Percentiles rank a stretch among this genome's conserved stretches.
These are phyloP conservation scores for Ectemnius cavifrons DNA, from an alignment of 2,888 invertebrate genomes.

Conservation along the genomic window DNA sequence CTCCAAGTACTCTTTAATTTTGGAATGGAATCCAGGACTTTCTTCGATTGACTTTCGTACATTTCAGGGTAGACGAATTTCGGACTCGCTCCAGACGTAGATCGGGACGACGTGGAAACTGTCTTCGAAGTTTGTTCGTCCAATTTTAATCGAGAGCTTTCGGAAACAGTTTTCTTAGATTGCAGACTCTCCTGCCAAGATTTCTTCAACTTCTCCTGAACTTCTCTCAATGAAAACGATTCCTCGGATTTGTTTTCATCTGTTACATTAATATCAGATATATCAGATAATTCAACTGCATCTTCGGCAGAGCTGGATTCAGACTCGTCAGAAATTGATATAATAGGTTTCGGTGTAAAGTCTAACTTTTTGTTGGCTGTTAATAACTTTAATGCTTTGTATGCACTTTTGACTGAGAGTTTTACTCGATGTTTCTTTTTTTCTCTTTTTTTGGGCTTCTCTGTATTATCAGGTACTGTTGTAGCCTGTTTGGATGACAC, in stretches of 20 bases:
- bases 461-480: not conserved
- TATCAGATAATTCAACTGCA: not conserved
- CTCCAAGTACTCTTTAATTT: slow-evolving; percentile 63
- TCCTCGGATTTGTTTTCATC: slow-evolving; percentile 15
- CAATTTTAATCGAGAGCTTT: slow-evolving; percentile 8
- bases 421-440: slow-evolving; percentile 31
- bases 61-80: slow-evolving; percentile 38
- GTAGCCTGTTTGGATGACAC: not conserved
- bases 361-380: slow-evolving; percentile 48
- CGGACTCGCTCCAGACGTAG: slow-evolving; percentile 52
- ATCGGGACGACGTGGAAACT: slow-evolving; percentile 55
- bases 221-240: slow-evolving; percentile 24
- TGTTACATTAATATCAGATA: slow-evolving; percentile 1
- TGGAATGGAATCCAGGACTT: slow-evolving; percentile 61
- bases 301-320: not conserved
- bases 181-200: slow-evolving; percentile 29
- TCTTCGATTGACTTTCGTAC: slow-evolving; percentile 8
- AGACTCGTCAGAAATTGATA: slow-evolving; percentile 7
- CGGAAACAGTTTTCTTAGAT: slow-evolving; percentile 9
- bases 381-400: slow-evolving; percentile 56
- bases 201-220: slow-evolving; percentile 49
- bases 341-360: slow-evolving; percentile 24
- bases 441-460: not conserved
- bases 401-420: slow-evolving; percentile 47
- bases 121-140: slow-evolving; percentile 35